Evolutionary conservation across 2,797 vertebrate genomes (phyloP).

Genomic region (Anguilla marmorata): DNA sequence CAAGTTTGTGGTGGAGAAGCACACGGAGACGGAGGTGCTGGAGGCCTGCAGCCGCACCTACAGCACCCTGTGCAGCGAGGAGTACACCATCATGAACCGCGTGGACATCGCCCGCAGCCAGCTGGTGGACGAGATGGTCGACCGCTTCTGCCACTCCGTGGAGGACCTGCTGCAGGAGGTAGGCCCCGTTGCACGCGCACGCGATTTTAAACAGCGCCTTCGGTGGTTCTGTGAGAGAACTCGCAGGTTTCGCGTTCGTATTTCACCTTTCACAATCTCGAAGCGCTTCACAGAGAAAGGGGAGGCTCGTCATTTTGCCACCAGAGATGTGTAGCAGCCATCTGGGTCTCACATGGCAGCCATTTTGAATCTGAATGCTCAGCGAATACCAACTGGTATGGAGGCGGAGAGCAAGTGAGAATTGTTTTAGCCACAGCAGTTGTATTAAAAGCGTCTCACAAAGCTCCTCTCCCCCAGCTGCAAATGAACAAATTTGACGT

Average conservation of each 20-base stretch:
- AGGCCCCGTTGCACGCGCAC: constrained; percentile 17
- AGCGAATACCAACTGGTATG: too few species aligned
- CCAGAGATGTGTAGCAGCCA: not conserved
- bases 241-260: too few species aligned
- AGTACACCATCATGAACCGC: constrained; percentile 98
- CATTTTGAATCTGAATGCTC: not conserved
- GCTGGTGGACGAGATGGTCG: constrained; percentile 95
- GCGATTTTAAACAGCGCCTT: not conserved
- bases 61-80: constrained; percentile 97
- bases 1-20: constrained; percentile 97
- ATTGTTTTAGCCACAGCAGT: too few species aligned
- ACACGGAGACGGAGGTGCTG: constrained; percentile 91
- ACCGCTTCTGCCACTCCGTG: constrained; percentile 91
- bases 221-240: too few species aligned
- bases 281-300: too few species aligned
- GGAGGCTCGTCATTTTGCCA: not conserved
- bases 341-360: not conserved
- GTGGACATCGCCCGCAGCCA: constrained; percentile 97
- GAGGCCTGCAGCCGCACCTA: constrained; percentile 99
- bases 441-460: too few species aligned
- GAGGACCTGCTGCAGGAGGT: constrained; percentile 98
- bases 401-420: too few species aligned
- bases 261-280: too few species aligned
- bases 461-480: too few species aligned
- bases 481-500: not conserved